phyloP scores from a whole-genome alignment of 2,797 vertebrate genomes.

The Hypotaenidia philippensis region DNA sequence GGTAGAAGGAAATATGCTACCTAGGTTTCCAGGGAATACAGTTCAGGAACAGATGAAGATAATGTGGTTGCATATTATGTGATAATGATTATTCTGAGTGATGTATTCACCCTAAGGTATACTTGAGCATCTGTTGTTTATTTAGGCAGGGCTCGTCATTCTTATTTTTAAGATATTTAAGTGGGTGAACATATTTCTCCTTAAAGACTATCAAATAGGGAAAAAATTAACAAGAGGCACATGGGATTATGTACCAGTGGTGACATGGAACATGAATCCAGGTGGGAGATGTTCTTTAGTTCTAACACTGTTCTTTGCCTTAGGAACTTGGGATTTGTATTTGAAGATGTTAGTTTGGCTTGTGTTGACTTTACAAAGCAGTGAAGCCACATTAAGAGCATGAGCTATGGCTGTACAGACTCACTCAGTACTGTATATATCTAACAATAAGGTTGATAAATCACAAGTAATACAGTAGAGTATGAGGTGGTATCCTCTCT shows the following conservation, averaged over 20 bases:
- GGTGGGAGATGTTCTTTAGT: not conserved
- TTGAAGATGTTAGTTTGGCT: not conserved
- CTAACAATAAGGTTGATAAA: not conserved
- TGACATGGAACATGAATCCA: not conserved
- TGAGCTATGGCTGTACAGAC: not conserved
- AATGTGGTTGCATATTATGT: slow-evolving; percentile 7
- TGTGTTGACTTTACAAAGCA: not conserved
- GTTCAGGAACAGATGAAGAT: slow-evolving; percentile 12
- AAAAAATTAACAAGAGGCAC: not conserved
- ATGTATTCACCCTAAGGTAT: slow-evolving; percentile 25
- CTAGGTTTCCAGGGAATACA: slow-evolving; percentile 3
- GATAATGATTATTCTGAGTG: slow-evolving; percentile 46
- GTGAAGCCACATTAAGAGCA: not conserved
- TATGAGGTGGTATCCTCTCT: not conserved
- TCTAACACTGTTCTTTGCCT: not conserved
- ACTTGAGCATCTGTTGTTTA: slow-evolving; percentile 60
- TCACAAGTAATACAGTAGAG: not conserved
- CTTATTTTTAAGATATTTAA: slow-evolving; percentile 40
- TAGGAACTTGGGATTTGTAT: not conserved
- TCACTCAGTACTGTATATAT: not conserved
- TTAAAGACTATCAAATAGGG: not conserved
- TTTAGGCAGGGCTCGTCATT: not conserved
- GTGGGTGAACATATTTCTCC: not conserved
- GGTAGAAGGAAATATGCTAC: not conserved
- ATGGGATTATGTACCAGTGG: not conserved